phyloP scores from a whole-genome alignment of 1,140 invertebrate genomes.

The Drosophila nebulosa region DNA sequence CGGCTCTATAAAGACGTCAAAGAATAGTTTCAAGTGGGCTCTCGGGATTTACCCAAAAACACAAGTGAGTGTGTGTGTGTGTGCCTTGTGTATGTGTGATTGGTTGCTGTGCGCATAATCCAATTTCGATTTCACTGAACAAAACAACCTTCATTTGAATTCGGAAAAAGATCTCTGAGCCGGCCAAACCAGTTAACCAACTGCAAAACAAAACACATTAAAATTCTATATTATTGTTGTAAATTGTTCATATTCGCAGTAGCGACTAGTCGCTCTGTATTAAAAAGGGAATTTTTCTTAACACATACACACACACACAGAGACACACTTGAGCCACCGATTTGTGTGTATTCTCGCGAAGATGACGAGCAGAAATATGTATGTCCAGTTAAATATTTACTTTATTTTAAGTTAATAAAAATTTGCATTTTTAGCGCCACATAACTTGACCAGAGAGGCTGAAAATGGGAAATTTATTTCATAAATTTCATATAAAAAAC shows the following conservation, averaged over 20 bases:
- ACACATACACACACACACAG: neutral
- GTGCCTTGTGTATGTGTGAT: no score
- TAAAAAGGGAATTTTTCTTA: neutral
- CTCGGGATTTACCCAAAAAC: neutral
- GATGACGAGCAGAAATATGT: neutral
- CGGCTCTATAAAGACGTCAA: neutral
- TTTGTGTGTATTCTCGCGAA: neutral
- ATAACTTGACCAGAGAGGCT: conserved; percentile 41
- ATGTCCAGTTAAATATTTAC: conserved; percentile 21
- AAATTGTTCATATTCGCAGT: conserved; percentile 32
- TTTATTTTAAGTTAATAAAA: no score
- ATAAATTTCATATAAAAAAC: conserved; percentile 6
- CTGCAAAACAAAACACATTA: conserved; percentile 50
- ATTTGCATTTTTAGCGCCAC: conserved; percentile 37
- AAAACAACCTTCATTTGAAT: neutral
- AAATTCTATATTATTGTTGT: conserved; percentile 41
- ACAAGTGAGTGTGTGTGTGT: neutral
- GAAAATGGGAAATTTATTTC: conserved; percentile 57
- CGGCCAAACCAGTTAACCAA: conserved; percentile 45
- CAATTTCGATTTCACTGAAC: conserved; percentile 5
- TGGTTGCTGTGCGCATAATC: neutral
- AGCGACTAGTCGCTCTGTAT: conserved; percentile 8
- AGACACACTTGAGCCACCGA: no score
- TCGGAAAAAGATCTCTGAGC: neutral
- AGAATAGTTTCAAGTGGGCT: neutral